Conservation (phyloP, 2,888 invertebrate genomes). For the Drosophila paranaensis region DNA sequence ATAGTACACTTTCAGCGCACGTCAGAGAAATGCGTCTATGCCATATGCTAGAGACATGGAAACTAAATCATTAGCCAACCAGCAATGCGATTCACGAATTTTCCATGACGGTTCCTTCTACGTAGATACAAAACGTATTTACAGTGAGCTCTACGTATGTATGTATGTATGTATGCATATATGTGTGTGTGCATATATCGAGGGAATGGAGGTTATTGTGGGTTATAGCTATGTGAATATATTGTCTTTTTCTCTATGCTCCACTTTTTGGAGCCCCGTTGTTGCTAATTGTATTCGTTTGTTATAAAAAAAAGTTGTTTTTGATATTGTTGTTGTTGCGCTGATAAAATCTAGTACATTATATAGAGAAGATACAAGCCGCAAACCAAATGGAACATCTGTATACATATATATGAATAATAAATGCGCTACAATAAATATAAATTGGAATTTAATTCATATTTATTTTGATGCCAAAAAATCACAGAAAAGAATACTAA, state of each 20-base stretch:
- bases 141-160: slow-evolving; percentile 26
- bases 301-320: slow-evolving; percentile 43
- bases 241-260: slow-evolving; percentile 52
- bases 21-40: slow-evolving; percentile 30
- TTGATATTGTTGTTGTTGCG: slow-evolving; percentile 22
- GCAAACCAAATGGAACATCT: slow-evolving; percentile 3
- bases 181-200: slow-evolving; percentile 3
- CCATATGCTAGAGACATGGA: slow-evolving; percentile 41
- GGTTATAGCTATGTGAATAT: slow-evolving; percentile 41
- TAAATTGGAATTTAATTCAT: slow-evolving; percentile 11
- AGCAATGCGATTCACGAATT: slow-evolving; percentile 55
- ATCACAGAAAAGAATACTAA: neutral
- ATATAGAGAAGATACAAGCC: slow-evolving; percentile 18
- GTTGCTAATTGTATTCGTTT: slow-evolving; percentile 68
- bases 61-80: slow-evolving; percentile 38
- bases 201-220: slow-evolving; percentile 39
- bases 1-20: slow-evolving; percentile 7
- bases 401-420: neutral
- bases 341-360: slow-evolving; percentile 58
- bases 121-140: slow-evolving; percentile 48
- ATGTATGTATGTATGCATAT: neutral
- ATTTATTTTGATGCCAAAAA: neutral
- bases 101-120: slow-evolving; percentile 62
- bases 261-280: slow-evolving; percentile 48
- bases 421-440: slow-evolving; percentile 14